Evolutionary conservation across 2,113 vertebrate genomes (phyloP).

Genomic region (Eclectus roratus): DNA sequence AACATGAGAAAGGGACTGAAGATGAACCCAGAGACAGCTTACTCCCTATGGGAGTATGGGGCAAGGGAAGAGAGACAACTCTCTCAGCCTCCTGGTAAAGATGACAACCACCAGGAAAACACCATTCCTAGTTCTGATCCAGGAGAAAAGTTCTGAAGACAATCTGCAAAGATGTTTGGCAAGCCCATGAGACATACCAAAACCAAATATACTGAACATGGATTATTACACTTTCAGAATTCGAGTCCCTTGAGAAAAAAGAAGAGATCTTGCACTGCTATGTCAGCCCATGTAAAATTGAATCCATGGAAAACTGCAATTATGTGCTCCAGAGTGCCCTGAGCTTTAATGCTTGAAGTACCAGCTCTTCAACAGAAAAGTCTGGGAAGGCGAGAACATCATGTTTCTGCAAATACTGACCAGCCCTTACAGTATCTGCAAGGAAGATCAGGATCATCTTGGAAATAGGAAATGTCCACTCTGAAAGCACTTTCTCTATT

Average conservation of each 20-base stretch:
- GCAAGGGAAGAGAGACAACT: background rate
- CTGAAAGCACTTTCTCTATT: background rate
- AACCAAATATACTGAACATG: background rate
- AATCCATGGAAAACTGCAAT: background rate
- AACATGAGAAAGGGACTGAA: background rate
- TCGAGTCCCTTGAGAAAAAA: background rate
- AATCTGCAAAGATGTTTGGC: background rate
- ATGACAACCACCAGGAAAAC: background rate
- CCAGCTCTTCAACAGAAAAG: background rate
- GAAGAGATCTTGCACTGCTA: background rate
- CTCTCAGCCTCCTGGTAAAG: background rate
- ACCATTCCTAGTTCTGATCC: background rate
- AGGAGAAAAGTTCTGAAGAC: background rate
- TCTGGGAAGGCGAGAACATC: background rate
- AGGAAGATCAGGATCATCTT: background rate
- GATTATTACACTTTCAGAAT: background rate
- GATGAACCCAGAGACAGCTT: background rate
- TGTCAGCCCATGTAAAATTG: background rate
- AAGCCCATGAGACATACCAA: background rate
- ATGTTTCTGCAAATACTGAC: background rate
- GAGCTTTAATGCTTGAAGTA: background rate
- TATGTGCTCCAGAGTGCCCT: background rate
- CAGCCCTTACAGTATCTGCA: background rate
- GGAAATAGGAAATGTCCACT: background rate
- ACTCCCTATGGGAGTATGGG: fast-evolving